These are phyloP conservation scores for Lepus townsendii DNA, from an alignment of 2,797 vertebrate species.

Conservation along the genomic window DNA sequence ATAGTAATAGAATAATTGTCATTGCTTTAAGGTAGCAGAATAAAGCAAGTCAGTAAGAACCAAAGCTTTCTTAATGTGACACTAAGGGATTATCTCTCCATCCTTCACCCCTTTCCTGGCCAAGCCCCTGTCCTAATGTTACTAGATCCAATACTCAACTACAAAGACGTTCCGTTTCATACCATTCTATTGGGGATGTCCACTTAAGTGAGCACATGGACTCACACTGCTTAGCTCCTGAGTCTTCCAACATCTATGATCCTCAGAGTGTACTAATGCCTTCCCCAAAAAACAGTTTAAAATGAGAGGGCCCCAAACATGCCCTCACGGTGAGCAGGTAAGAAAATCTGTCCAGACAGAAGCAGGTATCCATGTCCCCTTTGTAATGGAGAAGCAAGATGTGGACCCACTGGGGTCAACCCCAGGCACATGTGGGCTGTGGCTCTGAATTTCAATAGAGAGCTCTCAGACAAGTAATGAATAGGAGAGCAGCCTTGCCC, in stretches of 20 bases:
- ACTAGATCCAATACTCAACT: not conserved
- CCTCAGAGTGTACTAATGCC: not conserved
- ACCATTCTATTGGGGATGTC: not conserved
- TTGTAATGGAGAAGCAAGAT: not conserved
- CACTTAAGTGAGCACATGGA: not conserved
- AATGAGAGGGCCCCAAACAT: not conserved
- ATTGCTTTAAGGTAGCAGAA: constrained; percentile 49
- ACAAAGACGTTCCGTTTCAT: not conserved
- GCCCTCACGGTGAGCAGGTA: not conserved
- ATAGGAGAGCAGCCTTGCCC: constrained; percentile 23
- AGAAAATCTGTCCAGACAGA: not conserved
- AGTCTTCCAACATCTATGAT: not conserved
- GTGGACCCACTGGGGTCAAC: not conserved
- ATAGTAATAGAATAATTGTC: not conserved
- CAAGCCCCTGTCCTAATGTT: not conserved
- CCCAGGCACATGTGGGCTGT: not conserved
- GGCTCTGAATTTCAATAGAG: constrained; percentile 36
- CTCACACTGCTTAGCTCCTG: not conserved
- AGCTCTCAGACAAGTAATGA: not conserved
- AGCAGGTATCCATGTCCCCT: not conserved
- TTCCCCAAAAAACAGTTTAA: not conserved
- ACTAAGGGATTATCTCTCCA: not conserved
- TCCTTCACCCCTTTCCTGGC: not conserved
- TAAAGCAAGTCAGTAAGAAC: not conserved
- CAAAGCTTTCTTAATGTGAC: not conserved